Conservation (phyloP, 1,140 invertebrate species). For the Sitobion miscanthi region DNA sequence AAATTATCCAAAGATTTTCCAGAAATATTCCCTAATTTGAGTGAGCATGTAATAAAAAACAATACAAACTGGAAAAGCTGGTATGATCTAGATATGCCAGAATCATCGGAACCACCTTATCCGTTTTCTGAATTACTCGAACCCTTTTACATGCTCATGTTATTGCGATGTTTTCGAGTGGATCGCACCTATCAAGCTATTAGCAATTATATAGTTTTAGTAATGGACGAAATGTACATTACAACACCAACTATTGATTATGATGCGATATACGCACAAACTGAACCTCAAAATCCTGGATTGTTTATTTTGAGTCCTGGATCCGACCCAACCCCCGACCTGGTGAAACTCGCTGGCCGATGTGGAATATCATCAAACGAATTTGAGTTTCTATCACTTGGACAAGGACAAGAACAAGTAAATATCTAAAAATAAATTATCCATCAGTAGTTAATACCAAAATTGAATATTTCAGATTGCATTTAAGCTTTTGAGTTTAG, state of each 20-base stretch:
- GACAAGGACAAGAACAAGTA: constrained; percentile 86
- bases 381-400: constrained; percentile 83
- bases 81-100: constrained; percentile 81
- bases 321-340: constrained; percentile 83
- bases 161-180: constrained; percentile 83
- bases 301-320: constrained; percentile 88
- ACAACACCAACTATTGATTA: constrained; percentile 80
- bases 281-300: constrained; percentile 77
- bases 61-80: constrained; percentile 77
- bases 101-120: constrained; percentile 72
- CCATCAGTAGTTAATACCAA: neutral
- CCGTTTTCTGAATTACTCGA: constrained; percentile 71
- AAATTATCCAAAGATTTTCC: constrained; percentile 75
- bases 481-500: constrained; percentile 73
- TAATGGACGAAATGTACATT: constrained; percentile 84
- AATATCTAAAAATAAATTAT: constrained; percentile 34
- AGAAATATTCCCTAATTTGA: constrained; percentile 70
- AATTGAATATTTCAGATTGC: constrained; percentile 68
- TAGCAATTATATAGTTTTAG: constrained; percentile 77
- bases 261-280: constrained; percentile 82
- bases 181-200: constrained; percentile 84
- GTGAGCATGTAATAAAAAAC: constrained; percentile 70
- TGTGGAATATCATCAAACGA: constrained; percentile 69
- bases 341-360: constrained; percentile 84
- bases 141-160: constrained; percentile 78